Evolutionary conservation across 2,113 vertebrate genomes (phyloP).

Genomic region (Carollia perspicillata): DNA sequence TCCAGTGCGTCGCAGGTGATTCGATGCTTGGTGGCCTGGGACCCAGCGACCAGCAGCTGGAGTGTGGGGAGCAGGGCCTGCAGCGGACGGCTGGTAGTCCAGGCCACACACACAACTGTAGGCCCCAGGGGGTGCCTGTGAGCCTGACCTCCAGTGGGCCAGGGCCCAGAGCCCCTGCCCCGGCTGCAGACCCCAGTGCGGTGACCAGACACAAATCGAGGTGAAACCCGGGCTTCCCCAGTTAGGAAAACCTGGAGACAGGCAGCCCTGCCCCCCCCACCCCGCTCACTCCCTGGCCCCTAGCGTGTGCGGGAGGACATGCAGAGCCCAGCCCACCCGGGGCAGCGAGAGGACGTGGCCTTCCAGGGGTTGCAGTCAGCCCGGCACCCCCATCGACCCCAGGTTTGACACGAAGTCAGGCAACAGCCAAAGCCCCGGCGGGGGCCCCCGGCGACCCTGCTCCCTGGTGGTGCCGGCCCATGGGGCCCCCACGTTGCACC

Average conservation of each 20-base stretch:
- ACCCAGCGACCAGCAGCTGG: neutral
- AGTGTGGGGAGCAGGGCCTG: neutral
- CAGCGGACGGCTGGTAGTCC: neutral
- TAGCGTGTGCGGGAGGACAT: rapidly evolving
- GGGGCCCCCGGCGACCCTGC: neutral
- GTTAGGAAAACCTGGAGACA: rapidly evolving
- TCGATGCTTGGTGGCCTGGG: neutral
- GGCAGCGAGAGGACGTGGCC: rapidly evolving
- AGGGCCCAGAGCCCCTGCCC: rapidly evolving
- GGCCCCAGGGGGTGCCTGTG: neutral
- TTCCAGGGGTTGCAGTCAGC: neutral
- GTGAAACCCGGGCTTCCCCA: neutral
- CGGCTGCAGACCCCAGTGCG: neutral
- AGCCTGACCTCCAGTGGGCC: rapidly evolving
- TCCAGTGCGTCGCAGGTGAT: rapidly evolving
- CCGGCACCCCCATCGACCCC: neutral
- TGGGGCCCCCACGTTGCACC: rapidly evolving
- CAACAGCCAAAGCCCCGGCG: neutral
- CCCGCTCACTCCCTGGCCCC: rapidly evolving
- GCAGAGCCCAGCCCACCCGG: rapidly evolving
- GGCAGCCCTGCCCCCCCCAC: neutral
- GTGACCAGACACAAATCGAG: no score
- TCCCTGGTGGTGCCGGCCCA: no score
- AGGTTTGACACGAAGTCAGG: neutral
- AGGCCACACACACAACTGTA: no score